phyloP scores from a whole-genome alignment of 2,888 invertebrate genomes.

The Drosophila niveifrons region DNA sequence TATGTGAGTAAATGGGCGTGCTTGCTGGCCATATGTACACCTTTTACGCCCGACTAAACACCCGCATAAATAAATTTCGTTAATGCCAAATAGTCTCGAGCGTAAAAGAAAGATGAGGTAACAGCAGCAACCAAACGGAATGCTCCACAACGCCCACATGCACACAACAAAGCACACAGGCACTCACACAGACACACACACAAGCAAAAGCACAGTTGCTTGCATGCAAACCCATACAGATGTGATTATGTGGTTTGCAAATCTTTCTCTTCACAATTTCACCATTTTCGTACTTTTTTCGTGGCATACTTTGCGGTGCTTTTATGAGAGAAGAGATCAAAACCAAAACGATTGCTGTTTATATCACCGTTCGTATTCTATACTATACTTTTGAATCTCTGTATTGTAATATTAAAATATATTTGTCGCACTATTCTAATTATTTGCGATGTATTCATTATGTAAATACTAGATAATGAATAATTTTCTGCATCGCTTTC shows the following conservation, averaged over 20 bases:
- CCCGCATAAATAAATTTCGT: slow-evolving; percentile 83
- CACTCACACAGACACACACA: slow-evolving; percentile 25
- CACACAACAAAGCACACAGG: slow-evolving; percentile 9
- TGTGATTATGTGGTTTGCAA: slow-evolving; percentile 26
- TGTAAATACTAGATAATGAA: no score
- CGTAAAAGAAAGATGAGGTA: slow-evolving; percentile 82
- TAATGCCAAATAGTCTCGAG: slow-evolving; percentile 82
- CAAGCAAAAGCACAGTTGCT: slow-evolving; percentile 18
- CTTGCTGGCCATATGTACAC: slow-evolving; percentile 74
- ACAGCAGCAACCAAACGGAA: slow-evolving; percentile 68
- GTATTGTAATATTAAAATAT: no score
- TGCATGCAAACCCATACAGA: slow-evolving; percentile 14
- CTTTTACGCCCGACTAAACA: slow-evolving; percentile 81
- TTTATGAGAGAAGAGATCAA: neutral
- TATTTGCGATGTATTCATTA: no score
- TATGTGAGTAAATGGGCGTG: slow-evolving; percentile 31
- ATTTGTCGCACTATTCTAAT: no score
- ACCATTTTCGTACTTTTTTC: slow-evolving; percentile 12
- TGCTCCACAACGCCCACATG: slow-evolving; percentile 39
- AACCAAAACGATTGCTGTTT: neutral
- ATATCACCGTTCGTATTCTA: no score
- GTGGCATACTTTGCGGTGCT: slow-evolving; percentile 23
- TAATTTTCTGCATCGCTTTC: no score
- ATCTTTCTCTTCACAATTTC: slow-evolving; percentile 46
- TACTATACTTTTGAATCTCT: no score